Evolutionary conservation across 2,797 vertebrate genomes (phyloP).

Genomic region (Rhyacichthys aspro): DNA sequence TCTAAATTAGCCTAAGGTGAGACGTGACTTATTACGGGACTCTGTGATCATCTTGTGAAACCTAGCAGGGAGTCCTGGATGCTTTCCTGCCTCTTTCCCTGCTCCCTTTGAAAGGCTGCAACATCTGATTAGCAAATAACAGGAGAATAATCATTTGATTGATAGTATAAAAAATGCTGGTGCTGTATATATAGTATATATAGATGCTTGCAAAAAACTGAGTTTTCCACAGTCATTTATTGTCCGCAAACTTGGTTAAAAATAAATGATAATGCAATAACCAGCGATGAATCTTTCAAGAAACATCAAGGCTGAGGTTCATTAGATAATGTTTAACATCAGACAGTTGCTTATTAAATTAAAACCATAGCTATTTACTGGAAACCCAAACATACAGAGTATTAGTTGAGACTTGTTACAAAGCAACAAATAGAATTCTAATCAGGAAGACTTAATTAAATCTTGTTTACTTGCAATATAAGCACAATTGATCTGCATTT

Average conservation of each 20-base stretch:
- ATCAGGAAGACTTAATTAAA: conserved; percentile 57
- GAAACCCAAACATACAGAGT: conserved; percentile 14
- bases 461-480: conserved; percentile 47
- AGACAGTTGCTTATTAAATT: not conserved
- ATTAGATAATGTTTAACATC: too few species aligned
- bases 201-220: too few species aligned
- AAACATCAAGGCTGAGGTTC: too few species aligned
- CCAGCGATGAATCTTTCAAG: too few species aligned
- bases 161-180: too few species aligned
- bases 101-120: conserved; percentile 19
- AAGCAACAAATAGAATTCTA: conserved; percentile 31
- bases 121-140: not conserved
- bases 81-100: conserved; percentile 33
- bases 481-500: conserved; percentile 51
- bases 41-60: conserved; percentile 38
- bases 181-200: too few species aligned
- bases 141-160: too few species aligned
- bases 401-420: conserved; percentile 36
- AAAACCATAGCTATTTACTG: conserved; percentile 30
- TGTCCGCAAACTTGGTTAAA: too few species aligned
- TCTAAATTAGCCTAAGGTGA: conserved; percentile 49
- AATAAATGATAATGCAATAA: too few species aligned
- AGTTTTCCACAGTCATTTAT: too few species aligned
- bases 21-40: conserved; percentile 43
- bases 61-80: conserved; percentile 24